phyloP scores from a whole-genome alignment of 2,888 invertebrate genomes.

The Catocala nupta region DNA sequence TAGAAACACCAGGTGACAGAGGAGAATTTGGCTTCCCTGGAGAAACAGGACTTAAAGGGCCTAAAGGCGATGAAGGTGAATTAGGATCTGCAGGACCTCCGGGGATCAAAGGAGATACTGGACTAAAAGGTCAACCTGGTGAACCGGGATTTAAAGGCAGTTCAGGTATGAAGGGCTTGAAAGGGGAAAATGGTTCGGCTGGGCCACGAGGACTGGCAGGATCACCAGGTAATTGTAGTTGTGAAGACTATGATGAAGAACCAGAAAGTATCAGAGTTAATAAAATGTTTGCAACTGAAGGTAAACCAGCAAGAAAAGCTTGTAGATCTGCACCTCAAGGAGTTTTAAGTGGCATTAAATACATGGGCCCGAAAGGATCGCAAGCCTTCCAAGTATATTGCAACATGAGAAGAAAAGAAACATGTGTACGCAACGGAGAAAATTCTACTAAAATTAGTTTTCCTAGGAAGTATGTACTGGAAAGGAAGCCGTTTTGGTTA shows the following conservation, averaged over 20 bases:
- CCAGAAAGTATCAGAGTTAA: no score
- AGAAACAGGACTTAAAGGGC: neutral
- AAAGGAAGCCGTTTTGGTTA: constrained; percentile 27
- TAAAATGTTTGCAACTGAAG: no score
- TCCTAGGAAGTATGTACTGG: neutral
- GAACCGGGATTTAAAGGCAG: neutral
- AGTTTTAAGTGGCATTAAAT: neutral
- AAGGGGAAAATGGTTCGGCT: neutral
- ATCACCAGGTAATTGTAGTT: no score
- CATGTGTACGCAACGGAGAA: constrained; percentile 10
- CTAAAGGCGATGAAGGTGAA: constrained; percentile 4
- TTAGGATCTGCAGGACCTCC: constrained; percentile 5
- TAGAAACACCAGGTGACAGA: constrained; percentile 12
- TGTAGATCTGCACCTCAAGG: constrained; percentile 8
- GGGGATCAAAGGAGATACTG: constrained; percentile 3
- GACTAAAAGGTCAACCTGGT: neutral
- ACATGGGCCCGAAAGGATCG: constrained; percentile 7
- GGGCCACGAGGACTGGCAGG: neutral
- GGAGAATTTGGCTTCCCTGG: neutral
- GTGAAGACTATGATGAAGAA: no score
- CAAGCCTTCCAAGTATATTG: constrained; percentile 15
- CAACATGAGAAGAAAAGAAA: constrained; percentile 19
- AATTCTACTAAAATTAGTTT: neutral
- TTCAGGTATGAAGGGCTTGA: rapidly evolving
- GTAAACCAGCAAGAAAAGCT: neutral